Evolutionary conservation across 2,888 invertebrate species (phyloP), one percentile per base, ranked within the genome.

Genomic region (Pristionchus exspectatus): DNA sequence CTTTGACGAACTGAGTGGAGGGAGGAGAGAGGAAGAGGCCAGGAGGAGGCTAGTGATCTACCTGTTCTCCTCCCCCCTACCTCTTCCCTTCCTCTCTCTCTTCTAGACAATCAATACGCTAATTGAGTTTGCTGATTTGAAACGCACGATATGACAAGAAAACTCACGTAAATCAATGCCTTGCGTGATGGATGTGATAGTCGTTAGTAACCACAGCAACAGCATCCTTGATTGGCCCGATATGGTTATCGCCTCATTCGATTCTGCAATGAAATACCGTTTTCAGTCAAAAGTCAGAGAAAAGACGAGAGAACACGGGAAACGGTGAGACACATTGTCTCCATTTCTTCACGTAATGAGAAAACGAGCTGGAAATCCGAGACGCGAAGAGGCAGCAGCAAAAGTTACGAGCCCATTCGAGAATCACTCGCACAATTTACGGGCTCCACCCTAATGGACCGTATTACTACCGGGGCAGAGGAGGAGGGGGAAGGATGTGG

Each of bases 401-500:
- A 81, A 81, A 81, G 81, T 81, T 81, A 81, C 54, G 81, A 50
- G 81, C 81, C 27, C 77, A 77, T 77, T 77, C 24, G 50, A 50
- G 81, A 27, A 27, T 5, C 10, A 50, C n/a, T n/a, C 77, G 21
- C 50, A 3, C 81, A 54, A 50, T 81, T 81, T 81, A 81, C 81
- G 50, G 50, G 44, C 81, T 50, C 69, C n/a, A 24, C 44, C 81
- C 81, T 81, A 81, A 81, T 81, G 81, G 81, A 81, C 81, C 27
- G 50, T 81, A 81, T 81, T 81, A 81, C 81, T 50, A 81, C 50
- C 50, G 81, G 38, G 24, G 44, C 7, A 0, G 44, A 9, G 12
- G 69, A 59, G 59, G 24, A n/a, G 21, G 24, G 24, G 63, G 63
- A 24, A 33, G 14, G 69, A 33, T 38, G 74, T 63, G 74, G 38